phyloP scores from a whole-genome alignment of 2,797 vertebrate genomes.

The Arnoldichthys spilopterus region DNA sequence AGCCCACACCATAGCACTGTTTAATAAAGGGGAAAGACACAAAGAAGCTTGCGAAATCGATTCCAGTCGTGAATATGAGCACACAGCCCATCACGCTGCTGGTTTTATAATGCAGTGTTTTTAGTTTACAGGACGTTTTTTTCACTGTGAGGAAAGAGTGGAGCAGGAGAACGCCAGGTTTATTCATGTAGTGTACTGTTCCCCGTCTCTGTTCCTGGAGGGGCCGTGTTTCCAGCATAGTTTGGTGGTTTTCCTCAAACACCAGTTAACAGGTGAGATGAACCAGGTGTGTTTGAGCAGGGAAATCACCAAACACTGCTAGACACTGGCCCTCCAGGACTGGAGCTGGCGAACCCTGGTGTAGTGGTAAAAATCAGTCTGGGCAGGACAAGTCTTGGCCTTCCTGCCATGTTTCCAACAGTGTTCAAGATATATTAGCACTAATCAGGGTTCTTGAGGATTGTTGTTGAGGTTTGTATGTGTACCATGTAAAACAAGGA shows the following conservation, averaged over 20 bases:
- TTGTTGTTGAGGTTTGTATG: background rate
- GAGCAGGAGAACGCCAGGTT: background rate
- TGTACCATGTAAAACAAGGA: background rate
- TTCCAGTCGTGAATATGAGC: conserved; percentile 1
- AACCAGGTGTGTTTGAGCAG: no score
- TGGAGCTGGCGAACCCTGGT: no score
- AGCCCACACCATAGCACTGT: conserved; percentile 13
- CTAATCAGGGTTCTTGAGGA: background rate
- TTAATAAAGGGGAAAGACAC: background rate
- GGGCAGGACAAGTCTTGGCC: background rate
- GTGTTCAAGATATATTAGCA: background rate
- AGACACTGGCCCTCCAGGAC: no score
- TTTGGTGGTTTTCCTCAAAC: no score
- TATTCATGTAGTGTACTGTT: no score
- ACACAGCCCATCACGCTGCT: background rate
- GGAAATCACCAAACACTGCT: no score
- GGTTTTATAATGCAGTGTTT: conserved; percentile 23
- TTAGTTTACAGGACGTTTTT: conserved; percentile 7
- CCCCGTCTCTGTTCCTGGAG: no score
- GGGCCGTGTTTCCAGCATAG: no score
- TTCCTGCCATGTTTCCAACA: background rate
- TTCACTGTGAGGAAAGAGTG: background rate
- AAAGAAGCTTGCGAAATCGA: background rate
- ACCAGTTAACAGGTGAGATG: no score
- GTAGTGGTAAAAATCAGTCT: background rate